Conservation (phyloP, 2,888 invertebrate genomes). For the Mythimna vitellina region DNA sequence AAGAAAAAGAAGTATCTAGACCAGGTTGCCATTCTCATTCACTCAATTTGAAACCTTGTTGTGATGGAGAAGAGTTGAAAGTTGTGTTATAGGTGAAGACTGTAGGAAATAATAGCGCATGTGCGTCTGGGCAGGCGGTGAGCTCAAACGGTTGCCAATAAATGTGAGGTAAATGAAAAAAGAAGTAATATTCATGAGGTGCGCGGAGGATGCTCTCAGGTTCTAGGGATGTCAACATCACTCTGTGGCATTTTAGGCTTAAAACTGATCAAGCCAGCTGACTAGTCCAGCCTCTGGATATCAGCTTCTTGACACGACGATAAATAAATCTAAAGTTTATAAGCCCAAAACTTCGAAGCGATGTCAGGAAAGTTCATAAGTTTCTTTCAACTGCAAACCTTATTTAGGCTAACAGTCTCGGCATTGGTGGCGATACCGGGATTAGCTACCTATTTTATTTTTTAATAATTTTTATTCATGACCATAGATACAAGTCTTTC, state of each 20-base stretch:
- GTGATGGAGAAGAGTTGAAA: constrained; percentile 41
- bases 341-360: too few species aligned
- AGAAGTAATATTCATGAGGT: constrained; percentile 84
- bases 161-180: constrained; percentile 81
- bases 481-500: too few species aligned
- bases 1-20: constrained; percentile 68
- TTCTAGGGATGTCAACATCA: constrained; percentile 60
- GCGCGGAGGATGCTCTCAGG: constrained; percentile 69
- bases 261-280: too few species aligned
- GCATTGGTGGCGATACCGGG: too few species aligned
- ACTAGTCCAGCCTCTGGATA: too few species aligned
- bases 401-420: too few species aligned
- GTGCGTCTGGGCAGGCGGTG: constrained; percentile 79
- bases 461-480: too few species aligned
- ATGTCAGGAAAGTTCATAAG: too few species aligned
- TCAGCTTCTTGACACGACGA: too few species aligned
- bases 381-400: too few species aligned
- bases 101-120: constrained; percentile 68
- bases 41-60: constrained; percentile 43
- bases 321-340: too few species aligned
- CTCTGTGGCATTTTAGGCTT: background rate
- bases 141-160: constrained; percentile 82
- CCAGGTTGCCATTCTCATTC: constrained; percentile 33
- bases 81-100: constrained; percentile 45
- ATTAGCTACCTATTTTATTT: too few species aligned